Base-by-base conservation (phyloP, 2,113 vertebrate genomes). In the Elgaria multicarinata region DNA sequence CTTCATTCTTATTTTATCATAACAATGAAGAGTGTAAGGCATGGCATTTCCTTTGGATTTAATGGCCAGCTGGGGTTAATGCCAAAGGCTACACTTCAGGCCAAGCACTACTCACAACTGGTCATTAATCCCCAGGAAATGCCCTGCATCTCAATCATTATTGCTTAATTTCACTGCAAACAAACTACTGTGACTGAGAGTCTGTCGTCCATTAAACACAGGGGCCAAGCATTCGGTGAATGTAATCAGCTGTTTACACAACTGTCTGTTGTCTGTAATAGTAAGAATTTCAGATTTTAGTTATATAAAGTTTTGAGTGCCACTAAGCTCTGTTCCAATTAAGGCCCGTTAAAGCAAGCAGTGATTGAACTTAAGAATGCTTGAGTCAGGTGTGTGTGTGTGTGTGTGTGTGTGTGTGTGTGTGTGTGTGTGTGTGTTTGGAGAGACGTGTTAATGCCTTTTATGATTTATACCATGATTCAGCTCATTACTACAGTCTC, bases 221-320 rank as follows among this genome's bases (percentile, higher is more conserved):
- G 92, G 89, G 58, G 96, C 85, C 90, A 89, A 75, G 89, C 78
- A 95, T 93, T 94, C 92, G 89, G 89, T 81, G 82, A 92, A 90
- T 89, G 92, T 96, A 96, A 97, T 96, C 96, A 97, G 36, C 89
- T 97, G 97, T 96, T 97, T 97, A 97, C 46, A 80, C 87, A 72
- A 91, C 5, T 84, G 55, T 87, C 93, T 94, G 83, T 96, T 96
- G 93, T 95, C 93, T 92, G 83, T 90, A 94, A 90, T 87, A 91
- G 93, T 76, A 95, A 90, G 95, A 95, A 94, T 95, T 94, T 87
- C 24, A 16, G 89, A 89, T 92, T 84, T 93, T 92, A 86, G 42
- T 83, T 88, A 90, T 42, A 58, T 16, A 88, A 91, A 88, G 89
- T 86, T 76, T 90, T 28, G 14, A 42, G 33, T 67, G 64, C 44